Conservation (phyloP, 2,113 vertebrate species). For the Mesembrinibis cayennensis region DNA sequence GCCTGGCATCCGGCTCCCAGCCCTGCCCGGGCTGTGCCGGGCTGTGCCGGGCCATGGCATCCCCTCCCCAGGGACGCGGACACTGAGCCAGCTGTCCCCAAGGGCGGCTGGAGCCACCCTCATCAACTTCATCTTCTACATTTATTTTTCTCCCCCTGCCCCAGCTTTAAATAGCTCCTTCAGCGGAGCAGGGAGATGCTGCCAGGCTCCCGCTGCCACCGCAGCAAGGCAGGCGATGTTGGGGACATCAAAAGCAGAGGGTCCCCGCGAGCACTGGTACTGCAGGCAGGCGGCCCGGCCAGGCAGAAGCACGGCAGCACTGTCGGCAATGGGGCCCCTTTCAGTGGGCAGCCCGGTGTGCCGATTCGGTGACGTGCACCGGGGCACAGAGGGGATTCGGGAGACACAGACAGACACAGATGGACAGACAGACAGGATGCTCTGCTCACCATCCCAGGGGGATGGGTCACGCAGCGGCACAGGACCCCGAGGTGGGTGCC, state of each 20-base stretch:
- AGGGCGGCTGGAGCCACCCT: background rate
- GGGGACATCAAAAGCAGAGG: background rate
- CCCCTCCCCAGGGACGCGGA: background rate
- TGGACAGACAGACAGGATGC: background rate
- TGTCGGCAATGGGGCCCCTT: fast-evolving
- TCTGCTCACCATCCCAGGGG: fast-evolving
- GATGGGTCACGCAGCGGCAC: background rate
- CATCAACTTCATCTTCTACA: background rate
- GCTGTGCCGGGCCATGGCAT: background rate
- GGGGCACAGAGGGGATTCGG: background rate
- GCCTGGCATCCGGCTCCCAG: background rate
- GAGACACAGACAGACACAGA: fast-evolving
- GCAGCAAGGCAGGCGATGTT: background rate
- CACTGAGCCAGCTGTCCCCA: background rate
- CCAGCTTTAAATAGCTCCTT: background rate
- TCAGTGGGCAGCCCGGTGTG: fast-evolving
- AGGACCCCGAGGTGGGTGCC: background rate
- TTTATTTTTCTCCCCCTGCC: background rate
- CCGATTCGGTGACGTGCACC: fast-evolving
- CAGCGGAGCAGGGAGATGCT: background rate
- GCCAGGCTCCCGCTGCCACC: background rate
- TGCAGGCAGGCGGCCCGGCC: background rate
- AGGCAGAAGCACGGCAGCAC: background rate
- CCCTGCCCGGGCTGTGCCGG: background rate
- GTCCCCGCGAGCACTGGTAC: background rate